Conservation (phyloP, 2,113 vertebrate species). For the Petroica traversi region DNA sequence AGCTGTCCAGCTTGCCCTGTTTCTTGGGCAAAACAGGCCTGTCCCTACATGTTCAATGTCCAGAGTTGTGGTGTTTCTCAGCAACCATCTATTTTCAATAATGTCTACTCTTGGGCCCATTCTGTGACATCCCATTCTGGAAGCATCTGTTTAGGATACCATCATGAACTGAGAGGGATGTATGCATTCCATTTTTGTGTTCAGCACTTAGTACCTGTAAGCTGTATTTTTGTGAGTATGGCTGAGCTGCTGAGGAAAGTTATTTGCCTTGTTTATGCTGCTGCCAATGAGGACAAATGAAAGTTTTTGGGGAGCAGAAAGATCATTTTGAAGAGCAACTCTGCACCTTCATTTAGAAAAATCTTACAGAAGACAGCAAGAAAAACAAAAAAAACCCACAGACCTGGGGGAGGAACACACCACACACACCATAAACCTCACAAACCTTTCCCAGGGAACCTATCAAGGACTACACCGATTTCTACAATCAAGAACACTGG, state of each 20-base stretch:
- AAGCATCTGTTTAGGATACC: background rate
- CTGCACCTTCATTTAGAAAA: background rate
- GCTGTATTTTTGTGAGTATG: background rate
- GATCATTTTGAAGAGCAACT: background rate
- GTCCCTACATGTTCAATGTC: accelerated
- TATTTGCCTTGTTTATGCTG: background rate
- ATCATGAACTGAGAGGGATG: background rate
- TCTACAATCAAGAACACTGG: background rate
- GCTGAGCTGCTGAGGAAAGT: background rate
- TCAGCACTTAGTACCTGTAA: background rate
- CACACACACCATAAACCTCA: background rate
- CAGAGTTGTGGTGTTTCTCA: background rate
- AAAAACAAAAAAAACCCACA: background rate
- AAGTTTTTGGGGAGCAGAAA: background rate
- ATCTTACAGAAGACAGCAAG: background rate
- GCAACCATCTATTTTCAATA: background rate
- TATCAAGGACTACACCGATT: background rate
- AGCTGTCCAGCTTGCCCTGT: background rate
- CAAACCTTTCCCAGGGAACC: background rate
- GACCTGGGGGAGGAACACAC: background rate
- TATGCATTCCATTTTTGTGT: background rate
- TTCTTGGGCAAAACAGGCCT: background rate
- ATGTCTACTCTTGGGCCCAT: background rate
- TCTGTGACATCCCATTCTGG: background rate
- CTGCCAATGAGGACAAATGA: background rate